Percentiles rank a stretch among this genome's conserved stretches.
These are phyloP conservation scores for Horisme vitalbata DNA, from an alignment of 2,888 invertebrate genomes.

Conservation along the genomic window DNA sequence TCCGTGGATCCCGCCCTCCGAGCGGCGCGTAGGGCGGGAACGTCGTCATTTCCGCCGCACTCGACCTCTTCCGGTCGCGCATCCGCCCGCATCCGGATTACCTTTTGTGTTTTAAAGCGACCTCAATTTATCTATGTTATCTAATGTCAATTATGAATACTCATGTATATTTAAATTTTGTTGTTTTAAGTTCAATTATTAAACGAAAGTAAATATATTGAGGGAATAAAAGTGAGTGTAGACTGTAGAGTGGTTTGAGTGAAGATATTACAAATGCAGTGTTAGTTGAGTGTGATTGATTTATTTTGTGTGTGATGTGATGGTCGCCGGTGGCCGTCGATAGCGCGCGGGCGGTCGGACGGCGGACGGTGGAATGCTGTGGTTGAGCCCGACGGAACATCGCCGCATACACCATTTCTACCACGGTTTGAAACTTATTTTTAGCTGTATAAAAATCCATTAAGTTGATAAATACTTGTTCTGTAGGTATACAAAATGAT, in stretches of 20 bases:
- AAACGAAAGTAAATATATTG: no score
- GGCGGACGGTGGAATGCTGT: slow-evolving; percentile 53
- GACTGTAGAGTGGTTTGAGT: no score
- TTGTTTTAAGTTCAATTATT: no score
- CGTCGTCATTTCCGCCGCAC: slow-evolving; percentile 42
- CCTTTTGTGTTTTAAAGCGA: slow-evolving; percentile 12
- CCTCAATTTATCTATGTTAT: background rate
- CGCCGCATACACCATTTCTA: slow-evolving; percentile 69
- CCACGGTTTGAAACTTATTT: slow-evolving; percentile 49
- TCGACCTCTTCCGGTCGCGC: slow-evolving; percentile 67
- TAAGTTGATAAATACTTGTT: no score
- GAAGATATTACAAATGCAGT: no score
- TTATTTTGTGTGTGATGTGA: no score
- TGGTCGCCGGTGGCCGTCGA: no score
- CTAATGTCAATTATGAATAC: background rate
- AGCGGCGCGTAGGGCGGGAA: slow-evolving; percentile 25
- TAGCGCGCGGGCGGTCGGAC: background rate
- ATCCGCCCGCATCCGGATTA: slow-evolving; percentile 67
- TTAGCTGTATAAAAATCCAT: no score
- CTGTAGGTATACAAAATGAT: no score
- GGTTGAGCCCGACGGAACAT: slow-evolving; percentile 65
- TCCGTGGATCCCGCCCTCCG: slow-evolving; percentile 17
- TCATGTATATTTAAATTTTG: no score
- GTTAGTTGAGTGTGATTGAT: no score
- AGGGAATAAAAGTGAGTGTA: no score